phyloP scores from a whole-genome alignment of 2,113 vertebrate genomes.

The Myocastor coypus region DNA sequence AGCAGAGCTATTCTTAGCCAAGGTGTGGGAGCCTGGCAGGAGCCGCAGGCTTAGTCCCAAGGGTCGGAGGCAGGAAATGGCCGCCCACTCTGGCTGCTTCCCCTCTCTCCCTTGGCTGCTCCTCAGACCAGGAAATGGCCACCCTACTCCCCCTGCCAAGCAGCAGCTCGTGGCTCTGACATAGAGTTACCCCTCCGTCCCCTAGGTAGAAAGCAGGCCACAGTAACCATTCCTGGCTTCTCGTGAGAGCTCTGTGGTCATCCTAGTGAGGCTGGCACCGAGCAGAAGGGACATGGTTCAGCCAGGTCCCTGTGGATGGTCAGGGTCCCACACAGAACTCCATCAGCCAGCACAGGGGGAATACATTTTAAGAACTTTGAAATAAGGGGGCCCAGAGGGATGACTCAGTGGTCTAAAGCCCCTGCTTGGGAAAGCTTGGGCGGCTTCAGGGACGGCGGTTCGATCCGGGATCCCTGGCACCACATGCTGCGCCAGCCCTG shows the following conservation, averaged over 20 bases:
- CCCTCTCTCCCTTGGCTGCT: conserved; percentile 63
- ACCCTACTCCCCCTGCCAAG: not conserved
- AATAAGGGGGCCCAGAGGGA: too few relatives aligned
- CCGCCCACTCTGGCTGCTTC: conserved; percentile 72
- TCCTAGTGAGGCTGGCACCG: not conserved
- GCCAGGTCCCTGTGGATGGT: not conserved
- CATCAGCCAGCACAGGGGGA: too few relatives aligned
- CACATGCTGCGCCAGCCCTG: too few relatives aligned
- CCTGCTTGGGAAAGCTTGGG: too few relatives aligned
- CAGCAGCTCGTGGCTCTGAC: not conserved
- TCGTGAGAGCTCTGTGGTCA: not conserved
- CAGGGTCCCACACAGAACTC: not conserved
- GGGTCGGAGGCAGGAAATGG: conserved; percentile 68
- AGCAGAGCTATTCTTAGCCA: conserved; percentile 75
- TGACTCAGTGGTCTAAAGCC: too few relatives aligned
- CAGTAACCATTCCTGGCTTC: not conserved
- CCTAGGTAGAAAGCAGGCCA: not conserved
- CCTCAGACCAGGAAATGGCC: conserved; percentile 58
- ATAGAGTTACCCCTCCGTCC: not conserved
- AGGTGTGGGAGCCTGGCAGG: conserved; percentile 58
- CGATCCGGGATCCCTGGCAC: too few relatives aligned
- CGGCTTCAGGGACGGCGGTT: too few relatives aligned
- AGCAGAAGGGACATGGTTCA: not conserved
- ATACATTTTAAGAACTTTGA: too few relatives aligned
- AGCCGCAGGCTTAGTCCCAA: conserved; percentile 61